Conservation (phyloP, 2,797 vertebrate species). For the Masticophis lateralis region DNA sequence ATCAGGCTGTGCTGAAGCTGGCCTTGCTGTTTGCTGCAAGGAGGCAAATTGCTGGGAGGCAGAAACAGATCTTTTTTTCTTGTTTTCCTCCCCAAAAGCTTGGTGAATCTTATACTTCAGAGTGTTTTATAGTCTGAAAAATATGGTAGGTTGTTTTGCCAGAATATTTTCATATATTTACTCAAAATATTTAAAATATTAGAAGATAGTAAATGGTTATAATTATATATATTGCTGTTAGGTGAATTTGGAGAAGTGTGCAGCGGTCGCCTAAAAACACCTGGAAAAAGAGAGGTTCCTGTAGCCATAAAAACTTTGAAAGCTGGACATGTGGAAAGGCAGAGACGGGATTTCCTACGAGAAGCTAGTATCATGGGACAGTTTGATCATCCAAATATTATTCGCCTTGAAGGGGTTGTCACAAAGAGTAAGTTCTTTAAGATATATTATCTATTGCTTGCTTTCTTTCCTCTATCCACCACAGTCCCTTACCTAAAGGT, state of each 20-base stretch:
- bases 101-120: no score
- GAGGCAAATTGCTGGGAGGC: no score
- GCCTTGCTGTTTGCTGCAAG: no score
- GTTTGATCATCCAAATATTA: constrained; percentile 94
- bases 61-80: no score
- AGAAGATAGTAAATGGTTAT: neutral
- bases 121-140: no score
- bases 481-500: neutral
- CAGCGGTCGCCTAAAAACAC: constrained; percentile 87
- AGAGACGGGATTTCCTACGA: constrained; percentile 91
- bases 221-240: constrained; percentile 53
- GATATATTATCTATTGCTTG: neutral
- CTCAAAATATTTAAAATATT: neutral
- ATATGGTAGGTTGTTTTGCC: neutral
- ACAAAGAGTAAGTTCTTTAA: constrained; percentile 89
- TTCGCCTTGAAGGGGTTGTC: constrained; percentile 91
- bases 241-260: constrained; percentile 98
- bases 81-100: no score
- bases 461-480: neutral
- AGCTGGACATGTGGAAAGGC: constrained; percentile 89
- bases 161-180: neutral
- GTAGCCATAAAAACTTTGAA: constrained; percentile 99
- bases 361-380: constrained; percentile 98
- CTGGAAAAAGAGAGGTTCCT: constrained; percentile 88
- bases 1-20: no score